Conservation (phyloP, 2,888 invertebrate genomes). For the Tetanocera ferruginea region DNA sequence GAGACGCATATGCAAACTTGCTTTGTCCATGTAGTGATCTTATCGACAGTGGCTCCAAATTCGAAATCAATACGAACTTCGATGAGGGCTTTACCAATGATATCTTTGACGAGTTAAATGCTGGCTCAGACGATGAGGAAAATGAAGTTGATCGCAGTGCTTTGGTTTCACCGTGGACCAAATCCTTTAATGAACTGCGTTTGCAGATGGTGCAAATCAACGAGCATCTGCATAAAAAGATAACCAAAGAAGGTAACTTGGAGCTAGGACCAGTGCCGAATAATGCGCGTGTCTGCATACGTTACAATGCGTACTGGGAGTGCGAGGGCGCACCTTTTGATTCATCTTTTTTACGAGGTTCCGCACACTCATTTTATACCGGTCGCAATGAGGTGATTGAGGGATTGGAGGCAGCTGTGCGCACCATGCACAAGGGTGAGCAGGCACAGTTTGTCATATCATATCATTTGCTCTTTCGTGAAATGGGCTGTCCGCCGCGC, state of each 20-base stretch:
- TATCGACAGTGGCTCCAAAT: conserved; percentile 57
- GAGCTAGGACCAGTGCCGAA: conserved; percentile 56
- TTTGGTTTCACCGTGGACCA: conserved; percentile 65
- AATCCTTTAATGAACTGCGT: conserved; percentile 62
- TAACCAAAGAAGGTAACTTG: conserved; percentile 54
- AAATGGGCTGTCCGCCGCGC: conserved; percentile 82
- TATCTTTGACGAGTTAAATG: conserved; percentile 56
- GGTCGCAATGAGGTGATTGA: conserved; percentile 69
- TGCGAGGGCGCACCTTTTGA: conserved; percentile 65
- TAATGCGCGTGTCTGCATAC: conserved; percentile 62
- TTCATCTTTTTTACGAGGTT: conserved; percentile 65
- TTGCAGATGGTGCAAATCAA: conserved; percentile 58
- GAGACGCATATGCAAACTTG: not conserved
- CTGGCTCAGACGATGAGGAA: conserved; percentile 55
- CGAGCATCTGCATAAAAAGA: conserved; percentile 59
- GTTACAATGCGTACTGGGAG: conserved; percentile 68
- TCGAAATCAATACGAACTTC: conserved; percentile 63
- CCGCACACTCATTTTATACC: conserved; percentile 60
- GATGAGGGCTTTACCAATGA: conserved; percentile 55
- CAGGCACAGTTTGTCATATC: conserved; percentile 82
- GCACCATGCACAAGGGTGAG: conserved; percentile 86
- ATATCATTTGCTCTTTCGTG: conserved; percentile 81
- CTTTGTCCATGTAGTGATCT: conserved; percentile 52
- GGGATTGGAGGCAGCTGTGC: conserved; percentile 80
- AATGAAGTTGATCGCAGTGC: conserved; percentile 47